phyloP scores from a whole-genome alignment of 2,888 invertebrate genomes.

The Meloe dianella region DNA sequence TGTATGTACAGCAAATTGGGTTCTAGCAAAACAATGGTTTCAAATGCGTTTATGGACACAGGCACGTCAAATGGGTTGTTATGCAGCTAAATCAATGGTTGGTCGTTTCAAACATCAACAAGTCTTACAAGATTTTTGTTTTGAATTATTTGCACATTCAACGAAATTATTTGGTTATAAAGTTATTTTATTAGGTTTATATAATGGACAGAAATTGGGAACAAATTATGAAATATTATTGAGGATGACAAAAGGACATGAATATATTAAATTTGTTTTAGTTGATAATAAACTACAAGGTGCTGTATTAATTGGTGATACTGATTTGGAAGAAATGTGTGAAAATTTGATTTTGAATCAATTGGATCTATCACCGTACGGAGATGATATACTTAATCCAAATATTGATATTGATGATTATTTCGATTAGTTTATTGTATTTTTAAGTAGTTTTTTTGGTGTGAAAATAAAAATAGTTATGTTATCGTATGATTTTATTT shows the following conservation, averaged over 20 bases:
- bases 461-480: too few species aligned
- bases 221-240: slow-evolving; percentile 83
- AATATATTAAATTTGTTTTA: slow-evolving; percentile 88
- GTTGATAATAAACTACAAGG: slow-evolving; percentile 87
- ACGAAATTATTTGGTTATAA: slow-evolving; percentile 94
- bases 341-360: slow-evolving; percentile 97
- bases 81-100: slow-evolving; percentile 91
- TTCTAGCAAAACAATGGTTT: slow-evolving; percentile 81
- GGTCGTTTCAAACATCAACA: slow-evolving; percentile 66
- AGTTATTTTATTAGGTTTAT: slow-evolving; percentile 89
- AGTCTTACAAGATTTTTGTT: slow-evolving; percentile 89
- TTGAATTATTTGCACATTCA: slow-evolving; percentile 96
- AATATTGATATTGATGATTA: slow-evolving; percentile 98
- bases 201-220: slow-evolving; percentile 88
- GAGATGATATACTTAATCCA: slow-evolving; percentile 93
- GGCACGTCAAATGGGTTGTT: slow-evolving; percentile 95
- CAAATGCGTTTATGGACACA: slow-evolving; percentile 98
- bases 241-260: slow-evolving; percentile 78
- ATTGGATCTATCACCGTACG: slow-evolving; percentile 84
- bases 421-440: slow-evolving; percentile 87
- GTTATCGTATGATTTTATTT: too few species aligned
- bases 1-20: slow-evolving; percentile 86
- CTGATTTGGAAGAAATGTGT: slow-evolving; percentile 96
- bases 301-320: slow-evolving; percentile 94
- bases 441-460: too few species aligned